Conservation (phyloP, 2,113 vertebrate genomes). For the Mugil cephalus region DNA sequence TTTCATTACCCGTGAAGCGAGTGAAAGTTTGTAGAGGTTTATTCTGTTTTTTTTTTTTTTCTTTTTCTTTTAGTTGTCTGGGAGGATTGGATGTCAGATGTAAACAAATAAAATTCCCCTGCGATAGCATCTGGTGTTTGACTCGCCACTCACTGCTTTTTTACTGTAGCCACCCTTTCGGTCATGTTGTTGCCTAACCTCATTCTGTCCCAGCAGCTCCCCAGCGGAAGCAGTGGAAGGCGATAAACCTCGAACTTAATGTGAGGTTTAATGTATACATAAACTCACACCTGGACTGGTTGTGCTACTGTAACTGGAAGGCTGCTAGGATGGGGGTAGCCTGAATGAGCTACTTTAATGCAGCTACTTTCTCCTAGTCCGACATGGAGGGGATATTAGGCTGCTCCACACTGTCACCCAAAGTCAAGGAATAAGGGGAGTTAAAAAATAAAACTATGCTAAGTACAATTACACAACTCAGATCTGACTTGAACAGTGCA, state of each 20-base stretch:
- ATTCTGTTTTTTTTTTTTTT: constrained; percentile 13
- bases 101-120: constrained; percentile 57
- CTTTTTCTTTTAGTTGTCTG: no score
- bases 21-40: constrained; percentile 48
- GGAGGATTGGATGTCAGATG: constrained; percentile 42
- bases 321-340: constrained; percentile 8
- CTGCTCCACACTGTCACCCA: constrained; percentile 53
- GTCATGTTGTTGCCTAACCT: constrained; percentile 55
- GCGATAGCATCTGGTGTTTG: constrained; percentile 70
- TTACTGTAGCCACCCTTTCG: constrained; percentile 57
- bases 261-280: constrained; percentile 75
- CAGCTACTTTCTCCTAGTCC: constrained; percentile 15
- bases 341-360: constrained; percentile 35
- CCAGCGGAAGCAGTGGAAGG: constrained; percentile 49
- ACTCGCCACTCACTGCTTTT: constrained; percentile 49
- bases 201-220: constrained; percentile 57
- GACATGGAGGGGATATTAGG: constrained; percentile 43
- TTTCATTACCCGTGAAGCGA: constrained; percentile 43
- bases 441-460: constrained; percentile 6
- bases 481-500: constrained; percentile 29
- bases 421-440: constrained; percentile 40
- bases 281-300: constrained; percentile 75
- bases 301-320: constrained; percentile 33
- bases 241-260: constrained; percentile 73
- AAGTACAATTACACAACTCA: constrained; percentile 37